Conservation (phyloP, 1,140 invertebrate species). For the Penaeus indicus region DNA sequence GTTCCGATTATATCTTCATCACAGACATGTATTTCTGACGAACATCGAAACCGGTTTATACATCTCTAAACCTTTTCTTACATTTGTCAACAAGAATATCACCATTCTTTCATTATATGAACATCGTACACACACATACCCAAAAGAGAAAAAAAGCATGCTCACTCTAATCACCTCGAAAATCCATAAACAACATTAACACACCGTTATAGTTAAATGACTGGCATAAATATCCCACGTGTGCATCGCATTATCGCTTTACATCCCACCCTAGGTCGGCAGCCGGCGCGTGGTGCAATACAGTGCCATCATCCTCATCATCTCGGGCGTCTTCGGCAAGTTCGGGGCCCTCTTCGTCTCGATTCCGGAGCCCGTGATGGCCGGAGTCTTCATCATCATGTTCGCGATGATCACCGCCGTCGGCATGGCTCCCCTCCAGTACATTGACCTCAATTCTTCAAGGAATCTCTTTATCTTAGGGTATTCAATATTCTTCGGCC, state of each 20-base stretch:
- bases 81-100: no score
- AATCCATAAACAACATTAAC: not conserved
- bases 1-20: no score
- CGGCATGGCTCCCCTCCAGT: not conserved
- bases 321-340: slow-evolving; percentile 85
- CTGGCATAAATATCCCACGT: no score
- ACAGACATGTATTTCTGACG: no score
- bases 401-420: slow-evolving; percentile 88
- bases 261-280: slow-evolving; percentile 76
- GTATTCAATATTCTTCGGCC: slow-evolving; percentile 5
- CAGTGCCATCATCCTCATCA: slow-evolving; percentile 82
- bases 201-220: no score
- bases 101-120: no score
- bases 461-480: slow-evolving; percentile 41
- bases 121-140: no score
- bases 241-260: not conserved
- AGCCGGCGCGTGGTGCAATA: slow-evolving; percentile 87
- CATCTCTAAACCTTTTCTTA: no score
- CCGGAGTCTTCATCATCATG: slow-evolving; percentile 88
- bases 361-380: slow-evolving; percentile 88
- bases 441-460: slow-evolving; percentile 17
- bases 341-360: slow-evolving; percentile 88
- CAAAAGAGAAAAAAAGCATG: no score
- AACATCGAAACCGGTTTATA: no score
- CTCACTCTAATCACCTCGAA: no score